Evolutionary conservation across 1,140 invertebrate genomes (phyloP), one percentile per base, ranked within the genome.

Genomic region (Cotesia vestalis): DNA sequence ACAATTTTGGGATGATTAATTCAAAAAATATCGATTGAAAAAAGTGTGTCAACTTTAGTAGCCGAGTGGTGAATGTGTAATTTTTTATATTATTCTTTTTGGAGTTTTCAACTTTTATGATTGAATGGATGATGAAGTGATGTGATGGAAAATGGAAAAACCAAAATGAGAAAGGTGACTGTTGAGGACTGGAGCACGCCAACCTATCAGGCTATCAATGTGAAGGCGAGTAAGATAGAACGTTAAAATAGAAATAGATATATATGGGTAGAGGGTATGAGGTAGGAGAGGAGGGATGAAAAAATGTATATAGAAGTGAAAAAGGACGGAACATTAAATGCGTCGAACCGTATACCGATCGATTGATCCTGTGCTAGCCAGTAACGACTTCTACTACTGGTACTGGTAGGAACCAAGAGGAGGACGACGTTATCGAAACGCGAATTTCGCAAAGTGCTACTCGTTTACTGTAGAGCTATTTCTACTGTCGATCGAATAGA

Each of bases 361-460:
- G 64, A 72, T 72, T 52, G 71, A 66, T 72, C 20, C 55, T 53
- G 53, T 59, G 35, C 52, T 55, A 57, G 53, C 70, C 51, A 71
- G 71, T 72, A 72, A 72, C 64, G 57, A 72, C 57, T 20, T 8
- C 57, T 20, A 55, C 53, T 46, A 46, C 4, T 27, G 27, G 27
- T 27, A 27, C 27, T 27, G 40, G 11, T 6, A 46, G 11, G 40
- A 11, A 46, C 40, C 6, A 6, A 11, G 40, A 46, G 11, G 12
- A 55, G 4, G 53, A 55, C 70, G 51, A 46, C 71, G 71, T 67
- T 72, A 72, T 72, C 71, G 71, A 72, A 67, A 72, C 71, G 71
- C 64, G 71, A 72, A 76, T 72, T 76, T 73, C 63, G 46, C 51
- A 72, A 76, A 76, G 70, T 72, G 51, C 72, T 72, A 72, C 70